These are phyloP conservation scores for Brevimyrus niger DNA, from an alignment of 2,113 vertebrate genomes.

Conservation along the genomic window DNA sequence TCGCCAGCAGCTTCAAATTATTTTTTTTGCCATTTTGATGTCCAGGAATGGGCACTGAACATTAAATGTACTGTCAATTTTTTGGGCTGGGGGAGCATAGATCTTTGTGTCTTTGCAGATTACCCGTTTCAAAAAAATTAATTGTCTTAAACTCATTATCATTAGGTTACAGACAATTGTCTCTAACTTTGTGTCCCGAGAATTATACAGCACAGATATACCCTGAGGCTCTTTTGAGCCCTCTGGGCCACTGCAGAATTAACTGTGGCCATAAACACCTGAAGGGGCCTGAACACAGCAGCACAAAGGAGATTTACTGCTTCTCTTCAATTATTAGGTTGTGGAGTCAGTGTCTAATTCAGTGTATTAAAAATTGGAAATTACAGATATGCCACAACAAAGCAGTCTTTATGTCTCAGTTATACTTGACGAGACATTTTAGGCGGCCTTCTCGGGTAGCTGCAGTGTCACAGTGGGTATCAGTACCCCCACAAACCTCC, in stretches of 20 bases:
- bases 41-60: neutral
- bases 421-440: neutral
- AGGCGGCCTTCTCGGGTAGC: neutral
- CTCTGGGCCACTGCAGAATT: constrained; percentile 7
- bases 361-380: neutral
- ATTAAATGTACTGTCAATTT: neutral
- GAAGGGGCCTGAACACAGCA: neutral
- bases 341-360: neutral
- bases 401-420: neutral
- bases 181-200: constrained; percentile 14
- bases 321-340: neutral
- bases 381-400: neutral
- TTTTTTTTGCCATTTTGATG: neutral
- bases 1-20: neutral
- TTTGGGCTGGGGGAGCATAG: constrained; percentile 1
- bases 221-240: neutral
- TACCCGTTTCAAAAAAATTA: constrained; percentile 13
- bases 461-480: neutral
- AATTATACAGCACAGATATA: constrained; percentile 14
- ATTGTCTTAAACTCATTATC: constrained; percentile 18
- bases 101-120: neutral
- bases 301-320: constrained; percentile 3
- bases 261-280: constrained; percentile 18
- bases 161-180: neutral
- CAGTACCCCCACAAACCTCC: neutral